phyloP scores from a whole-genome alignment of 2,888 invertebrate genomes.

The Epinotia demarniana region DNA sequence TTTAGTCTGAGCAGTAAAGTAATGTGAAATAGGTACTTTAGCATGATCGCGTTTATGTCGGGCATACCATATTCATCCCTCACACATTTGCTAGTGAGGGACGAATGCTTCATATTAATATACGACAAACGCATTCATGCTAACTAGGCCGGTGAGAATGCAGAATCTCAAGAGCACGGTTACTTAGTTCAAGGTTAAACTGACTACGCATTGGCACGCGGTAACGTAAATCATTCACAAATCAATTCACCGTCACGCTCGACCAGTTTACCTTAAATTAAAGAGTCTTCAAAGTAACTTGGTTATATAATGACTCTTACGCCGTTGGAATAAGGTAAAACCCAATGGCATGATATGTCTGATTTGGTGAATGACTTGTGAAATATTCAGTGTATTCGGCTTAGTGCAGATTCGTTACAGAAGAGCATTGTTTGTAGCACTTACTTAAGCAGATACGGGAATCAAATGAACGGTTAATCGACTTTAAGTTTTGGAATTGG shows the following conservation, averaged over 20 bases:
- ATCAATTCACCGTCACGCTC: conserved; percentile 15
- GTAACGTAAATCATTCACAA: conserved; percentile 19
- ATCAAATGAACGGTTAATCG: neutral
- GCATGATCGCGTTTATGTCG: no score
- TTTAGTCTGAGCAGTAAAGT: no score
- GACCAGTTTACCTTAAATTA: conserved; percentile 24
- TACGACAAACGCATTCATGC: no score
- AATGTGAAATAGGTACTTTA: no score
- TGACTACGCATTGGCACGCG: conserved; percentile 7
- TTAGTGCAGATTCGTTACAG: conserved; percentile 2
- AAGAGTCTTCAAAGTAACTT: neutral
- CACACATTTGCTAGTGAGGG: no score
- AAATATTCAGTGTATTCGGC: neutral
- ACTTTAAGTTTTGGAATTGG: neutral
- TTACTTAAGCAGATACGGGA: neutral
- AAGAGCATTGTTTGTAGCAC: neutral
- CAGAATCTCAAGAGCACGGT: conserved; percentile 10
- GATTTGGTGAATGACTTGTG: conserved; percentile 31
- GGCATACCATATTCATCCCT: no score
- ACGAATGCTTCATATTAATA: no score
- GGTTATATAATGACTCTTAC: conserved; percentile 1
- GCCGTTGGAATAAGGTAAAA: neutral
- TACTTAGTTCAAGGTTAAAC: conserved; percentile 12
- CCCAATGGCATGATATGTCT: neutral
- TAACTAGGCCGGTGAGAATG: neutral